These are phyloP conservation scores for Carcina quercana DNA, from an alignment of 2,888 invertebrate species.

Conservation along the genomic window DNA sequence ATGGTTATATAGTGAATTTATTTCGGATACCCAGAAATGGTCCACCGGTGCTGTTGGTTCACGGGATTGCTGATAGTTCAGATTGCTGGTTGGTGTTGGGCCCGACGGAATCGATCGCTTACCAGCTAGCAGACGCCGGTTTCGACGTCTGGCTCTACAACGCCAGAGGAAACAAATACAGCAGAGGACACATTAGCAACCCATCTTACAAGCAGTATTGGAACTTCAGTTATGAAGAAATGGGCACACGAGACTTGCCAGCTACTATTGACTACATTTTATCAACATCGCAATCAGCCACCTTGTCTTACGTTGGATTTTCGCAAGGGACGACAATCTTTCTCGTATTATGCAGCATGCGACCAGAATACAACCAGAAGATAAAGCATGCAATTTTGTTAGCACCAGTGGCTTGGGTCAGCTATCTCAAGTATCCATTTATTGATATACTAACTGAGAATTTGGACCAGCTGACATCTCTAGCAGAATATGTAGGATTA, in stretches of 20 bases:
- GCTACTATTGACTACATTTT: slow-evolving; percentile 51
- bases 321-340: slow-evolving; percentile 60
- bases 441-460: slow-evolving; percentile 35
- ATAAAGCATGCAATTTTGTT: slow-evolving; percentile 49
- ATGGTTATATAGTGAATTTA: slow-evolving; percentile 45
- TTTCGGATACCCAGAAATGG: slow-evolving; percentile 47
- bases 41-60: slow-evolving; percentile 49
- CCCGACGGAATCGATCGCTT: slow-evolving; percentile 44
- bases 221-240: slow-evolving; percentile 59
- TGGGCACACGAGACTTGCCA: slow-evolving; percentile 53
- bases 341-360: slow-evolving; percentile 48
- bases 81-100: slow-evolving; percentile 58
- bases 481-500: slow-evolving; percentile 33
- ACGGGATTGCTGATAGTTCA: slow-evolving; percentile 58
- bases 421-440: slow-evolving; percentile 36
- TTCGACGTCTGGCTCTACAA: slow-evolving; percentile 60
- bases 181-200: slow-evolving; percentile 37
- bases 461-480: slow-evolving; percentile 23
- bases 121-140: slow-evolving; percentile 40
- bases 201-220: slow-evolving; percentile 41
- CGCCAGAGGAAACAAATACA: slow-evolving; percentile 57
- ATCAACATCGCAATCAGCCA: slow-evolving; percentile 25
- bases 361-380: slow-evolving; percentile 50
- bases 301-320: slow-evolving; percentile 54
- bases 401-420: slow-evolving; percentile 53